These are phyloP conservation scores for Acanthurus tractus DNA, from an alignment of 2,797 vertebrate species.

Conservation along the genomic window DNA sequence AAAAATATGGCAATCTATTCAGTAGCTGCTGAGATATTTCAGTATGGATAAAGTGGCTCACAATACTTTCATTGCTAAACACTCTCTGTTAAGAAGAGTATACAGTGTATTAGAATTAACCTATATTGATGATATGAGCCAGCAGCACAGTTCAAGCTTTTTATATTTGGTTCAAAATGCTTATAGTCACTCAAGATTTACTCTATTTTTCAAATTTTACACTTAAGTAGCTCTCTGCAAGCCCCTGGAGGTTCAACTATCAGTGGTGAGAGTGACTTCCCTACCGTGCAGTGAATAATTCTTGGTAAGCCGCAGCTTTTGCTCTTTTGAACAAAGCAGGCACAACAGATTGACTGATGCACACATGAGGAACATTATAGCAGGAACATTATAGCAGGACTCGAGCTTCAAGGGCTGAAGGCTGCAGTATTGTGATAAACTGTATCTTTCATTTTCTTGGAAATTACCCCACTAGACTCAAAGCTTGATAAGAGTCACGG, in stretches of 20 bases:
- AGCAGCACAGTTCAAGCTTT: constrained; percentile 9
- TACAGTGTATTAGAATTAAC: background rate
- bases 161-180: constrained; percentile 14
- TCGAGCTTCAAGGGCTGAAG: constrained; percentile 14
- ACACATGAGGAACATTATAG: constrained; percentile 8
- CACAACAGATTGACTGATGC: constrained; percentile 30
- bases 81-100: too few species aligned
- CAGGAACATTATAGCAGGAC: constrained; percentile 19
- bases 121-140: background rate
- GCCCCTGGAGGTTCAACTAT: constrained; percentile 27
- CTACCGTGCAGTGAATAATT: constrained; percentile 26
- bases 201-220: constrained; percentile 15
- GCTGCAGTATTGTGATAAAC: constrained; percentile 51
- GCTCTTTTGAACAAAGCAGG: constrained; percentile 16
- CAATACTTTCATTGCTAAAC: too few species aligned
- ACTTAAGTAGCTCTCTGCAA: constrained; percentile 25
- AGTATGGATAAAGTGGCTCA: too few species aligned
- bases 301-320: constrained; percentile 33
- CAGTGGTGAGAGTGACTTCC: constrained; percentile 4
- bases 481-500: constrained; percentile 55
- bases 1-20: too few species aligned
- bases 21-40: too few species aligned
- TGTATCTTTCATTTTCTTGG: constrained; percentile 56
- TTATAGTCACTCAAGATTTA: constrained; percentile 7
- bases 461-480: constrained; percentile 34